Percentiles rank a stretch among this genome's conserved stretches.
Conservation (phyloP, 1,140 invertebrate genomes). For the Drosophila nigromelanica region DNA sequence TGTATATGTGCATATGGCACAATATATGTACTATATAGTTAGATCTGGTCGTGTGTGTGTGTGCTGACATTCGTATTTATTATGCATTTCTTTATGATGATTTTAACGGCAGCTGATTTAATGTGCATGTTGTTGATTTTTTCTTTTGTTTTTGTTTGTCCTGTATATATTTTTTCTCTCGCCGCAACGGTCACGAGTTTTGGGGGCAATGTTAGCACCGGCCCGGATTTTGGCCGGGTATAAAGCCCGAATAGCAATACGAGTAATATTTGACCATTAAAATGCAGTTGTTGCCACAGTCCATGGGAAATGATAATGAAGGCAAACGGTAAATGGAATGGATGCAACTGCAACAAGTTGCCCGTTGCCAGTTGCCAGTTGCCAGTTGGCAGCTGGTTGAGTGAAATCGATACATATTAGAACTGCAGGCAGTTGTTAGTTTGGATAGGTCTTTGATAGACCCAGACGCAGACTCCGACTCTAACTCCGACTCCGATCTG, state of each 20-base stretch:
- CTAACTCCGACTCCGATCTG: neutral
- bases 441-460: neutral
- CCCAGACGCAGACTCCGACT: neutral
- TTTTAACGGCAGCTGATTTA: conserved; percentile 64
- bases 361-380: conserved; percentile 21
- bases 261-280: conserved; percentile 80
- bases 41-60: conserved; percentile 13
- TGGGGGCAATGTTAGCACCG: conserved; percentile 73
- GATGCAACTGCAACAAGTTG: conserved; percentile 46
- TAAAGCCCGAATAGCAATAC: conserved; percentile 43
- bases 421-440: conserved; percentile 48
- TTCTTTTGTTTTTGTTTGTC: conserved; percentile 17
- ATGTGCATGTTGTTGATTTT: conserved; percentile 51
- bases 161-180: conserved; percentile 1
- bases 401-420: conserved; percentile 60
- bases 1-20: conserved; percentile 16
- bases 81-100: conserved; percentile 61
- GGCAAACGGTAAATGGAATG: conserved; percentile 68
- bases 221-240: conserved; percentile 50
- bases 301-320: conserved; percentile 72
- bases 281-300: conserved; percentile 50
- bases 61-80: conserved; percentile 37
- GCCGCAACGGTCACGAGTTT: conserved; percentile 62
- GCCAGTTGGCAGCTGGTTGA: conserved; percentile 22
- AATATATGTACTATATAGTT: neutral